These are phyloP conservation scores for Gulo gulo DNA, from an alignment of 2,113 vertebrate genomes.

Conservation along the genomic window DNA sequence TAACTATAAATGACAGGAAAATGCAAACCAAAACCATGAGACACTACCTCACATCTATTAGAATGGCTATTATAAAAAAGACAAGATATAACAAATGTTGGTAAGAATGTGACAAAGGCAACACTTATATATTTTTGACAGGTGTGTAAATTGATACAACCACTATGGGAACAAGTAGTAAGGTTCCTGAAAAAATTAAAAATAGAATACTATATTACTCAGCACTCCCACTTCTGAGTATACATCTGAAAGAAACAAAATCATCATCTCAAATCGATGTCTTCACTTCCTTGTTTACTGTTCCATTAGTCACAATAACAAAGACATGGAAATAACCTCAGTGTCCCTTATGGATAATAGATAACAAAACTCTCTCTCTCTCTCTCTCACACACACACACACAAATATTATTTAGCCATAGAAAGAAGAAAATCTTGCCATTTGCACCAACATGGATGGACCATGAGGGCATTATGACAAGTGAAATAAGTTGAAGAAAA, in stretches of 20 bases:
- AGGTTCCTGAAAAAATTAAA: not conserved
- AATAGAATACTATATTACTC: not conserved
- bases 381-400: not conserved
- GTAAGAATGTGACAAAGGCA: not conserved
- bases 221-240: not conserved
- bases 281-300: not conserved
- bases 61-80: not conserved
- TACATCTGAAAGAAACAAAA: not conserved
- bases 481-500: not conserved
- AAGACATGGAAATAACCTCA: not conserved
- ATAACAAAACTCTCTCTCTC: too few species aligned
- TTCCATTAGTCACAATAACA: not conserved
- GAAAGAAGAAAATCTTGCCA: not conserved
- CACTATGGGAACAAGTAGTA: not conserved
- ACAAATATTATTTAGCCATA: not conserved
- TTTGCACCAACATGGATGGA: not conserved
- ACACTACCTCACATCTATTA: not conserved
- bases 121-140: not conserved
- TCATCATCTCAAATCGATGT: not conserved
- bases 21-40: not conserved
- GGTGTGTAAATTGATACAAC: not conserved
- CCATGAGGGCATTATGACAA: not conserved
- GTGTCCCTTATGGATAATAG: not conserved
- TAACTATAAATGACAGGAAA: not conserved
- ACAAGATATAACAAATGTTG: not conserved